Evolutionary conservation across 2,113 vertebrate species (phyloP).

Genomic region (Trachemys scripta): DNA sequence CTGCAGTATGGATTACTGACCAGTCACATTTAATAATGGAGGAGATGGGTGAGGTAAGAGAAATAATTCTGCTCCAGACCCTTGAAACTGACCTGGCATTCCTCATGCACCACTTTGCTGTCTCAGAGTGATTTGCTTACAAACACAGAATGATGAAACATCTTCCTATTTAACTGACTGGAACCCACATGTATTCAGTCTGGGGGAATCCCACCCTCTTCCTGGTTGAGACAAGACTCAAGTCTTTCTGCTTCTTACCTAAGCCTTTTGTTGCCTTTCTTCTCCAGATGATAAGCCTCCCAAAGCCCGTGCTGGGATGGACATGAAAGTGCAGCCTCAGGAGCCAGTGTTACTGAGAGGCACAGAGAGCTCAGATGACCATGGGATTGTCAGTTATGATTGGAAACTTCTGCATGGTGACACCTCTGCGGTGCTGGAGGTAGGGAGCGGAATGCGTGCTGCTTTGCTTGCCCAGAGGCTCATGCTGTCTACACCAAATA

Average conservation of each 20-base stretch:
- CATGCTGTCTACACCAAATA: not conserved
- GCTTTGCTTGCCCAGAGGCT: not conserved
- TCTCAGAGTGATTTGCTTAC: not conserved
- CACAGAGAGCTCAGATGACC: conserved; percentile 84
- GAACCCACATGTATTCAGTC: not conserved
- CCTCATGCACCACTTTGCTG: not conserved
- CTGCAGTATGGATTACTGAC: not conserved
- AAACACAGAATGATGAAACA: not conserved
- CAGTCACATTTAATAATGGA: not conserved
- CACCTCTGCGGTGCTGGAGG: conserved; percentile 78
- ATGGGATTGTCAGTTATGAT: conserved; percentile 70
- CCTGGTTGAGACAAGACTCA: not conserved
- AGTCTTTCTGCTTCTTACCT: not conserved
- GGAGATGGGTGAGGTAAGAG: not conserved
- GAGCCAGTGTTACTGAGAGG: conserved; percentile 85
- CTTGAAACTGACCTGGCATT: not conserved
- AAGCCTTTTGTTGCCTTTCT: conserved; percentile 1
- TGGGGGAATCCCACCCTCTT: not conserved
- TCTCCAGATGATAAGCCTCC: conserved; percentile 82
- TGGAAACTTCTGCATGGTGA: conserved; percentile 84
- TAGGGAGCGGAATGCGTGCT: conserved; percentile 61
- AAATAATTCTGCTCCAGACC: not conserved
- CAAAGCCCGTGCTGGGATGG: conserved; percentile 79
- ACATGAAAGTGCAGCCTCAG: conserved; percentile 88
- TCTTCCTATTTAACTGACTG: not conserved